A percentile compares a stretch with the other conserved stretches of the same genome.
These are phyloP conservation scores for Carcina quercana DNA, from an alignment of 2,888 invertebrate species.

Conservation along the genomic window DNA sequence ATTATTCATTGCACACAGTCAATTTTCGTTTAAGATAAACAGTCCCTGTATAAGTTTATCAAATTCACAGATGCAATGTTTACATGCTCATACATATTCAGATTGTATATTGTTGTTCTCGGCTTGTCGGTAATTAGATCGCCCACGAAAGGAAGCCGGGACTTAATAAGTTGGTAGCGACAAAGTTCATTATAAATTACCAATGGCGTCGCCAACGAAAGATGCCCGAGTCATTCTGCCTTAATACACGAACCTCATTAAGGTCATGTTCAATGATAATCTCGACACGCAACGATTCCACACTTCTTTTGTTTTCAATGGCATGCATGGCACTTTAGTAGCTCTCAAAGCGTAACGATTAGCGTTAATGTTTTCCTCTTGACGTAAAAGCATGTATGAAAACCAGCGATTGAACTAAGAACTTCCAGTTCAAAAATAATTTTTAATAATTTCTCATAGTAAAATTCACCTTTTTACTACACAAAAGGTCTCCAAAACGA, in stretches of 20 bases:
- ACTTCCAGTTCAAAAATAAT: no score
- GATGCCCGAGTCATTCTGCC: constrained; percentile 29
- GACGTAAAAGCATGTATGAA: no score
- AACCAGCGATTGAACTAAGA: no score
- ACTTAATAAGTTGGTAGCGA: constrained; percentile 58
- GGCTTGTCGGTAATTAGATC: constrained; percentile 70
- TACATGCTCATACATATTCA: constrained; percentile 62
- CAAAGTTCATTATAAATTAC: constrained; percentile 58
- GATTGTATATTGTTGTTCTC: constrained; percentile 68
- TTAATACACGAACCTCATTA: constrained; percentile 44
- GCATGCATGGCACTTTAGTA: no score
- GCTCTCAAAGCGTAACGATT: no score
- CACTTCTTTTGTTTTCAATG: no score
- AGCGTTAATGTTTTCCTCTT: no score
- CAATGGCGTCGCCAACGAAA: constrained; percentile 27
- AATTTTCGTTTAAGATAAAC: constrained; percentile 67
- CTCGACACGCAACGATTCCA: no score
- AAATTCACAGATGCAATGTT: constrained; percentile 36
- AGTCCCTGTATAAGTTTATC: constrained; percentile 34
- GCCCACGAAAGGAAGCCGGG: constrained; percentile 61
- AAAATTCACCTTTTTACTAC: no score
- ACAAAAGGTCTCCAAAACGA: no score
- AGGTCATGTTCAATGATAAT: constrained; percentile 31
- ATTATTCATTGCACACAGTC: constrained; percentile 71
- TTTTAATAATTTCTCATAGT: no score